A percentile compares a stretch with the other conserved stretches of the same genome.
Evolutionary conservation across 2,113 vertebrate genomes (phyloP).

Genomic region (Lamprotornis superbus): DNA sequence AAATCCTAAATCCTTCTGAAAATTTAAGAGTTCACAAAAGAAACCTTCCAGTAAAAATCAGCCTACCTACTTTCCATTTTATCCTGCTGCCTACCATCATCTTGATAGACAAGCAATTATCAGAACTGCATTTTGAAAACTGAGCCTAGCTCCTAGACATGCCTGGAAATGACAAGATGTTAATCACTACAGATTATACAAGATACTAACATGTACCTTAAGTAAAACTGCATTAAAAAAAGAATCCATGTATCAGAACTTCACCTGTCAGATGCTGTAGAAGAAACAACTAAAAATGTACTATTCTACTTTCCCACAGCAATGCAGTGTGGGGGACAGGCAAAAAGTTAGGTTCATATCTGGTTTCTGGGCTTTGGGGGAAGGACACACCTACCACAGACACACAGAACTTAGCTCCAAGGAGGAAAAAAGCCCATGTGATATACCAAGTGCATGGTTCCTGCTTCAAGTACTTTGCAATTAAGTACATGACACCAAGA

Average conservation of each 20-base stretch:
- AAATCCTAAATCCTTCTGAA: not conserved
- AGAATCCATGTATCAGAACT: not conserved
- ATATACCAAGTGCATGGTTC: accelerated
- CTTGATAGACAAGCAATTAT: not conserved
- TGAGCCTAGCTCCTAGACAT: not conserved
- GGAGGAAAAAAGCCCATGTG: not conserved
- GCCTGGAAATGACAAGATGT: not conserved
- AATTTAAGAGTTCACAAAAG: not conserved
- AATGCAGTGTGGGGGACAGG: not conserved
- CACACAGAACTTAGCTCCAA: not conserved
- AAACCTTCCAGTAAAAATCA: not conserved
- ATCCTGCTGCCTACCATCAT: not conserved
- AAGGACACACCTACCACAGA: not conserved
- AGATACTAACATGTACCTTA: not conserved
- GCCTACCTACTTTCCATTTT: not conserved
- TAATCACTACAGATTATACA: not conserved
- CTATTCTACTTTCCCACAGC: not conserved
- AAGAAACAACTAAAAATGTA: not conserved
- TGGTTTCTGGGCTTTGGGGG: not conserved
- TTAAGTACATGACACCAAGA: not conserved
- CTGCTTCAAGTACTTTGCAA: not conserved
- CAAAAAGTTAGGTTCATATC: not conserved
- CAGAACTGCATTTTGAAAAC: not conserved
- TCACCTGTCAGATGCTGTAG: not conserved
- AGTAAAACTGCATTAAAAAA: not conserved